These are phyloP conservation scores for Acleris holmiana DNA, from an alignment of 2,888 invertebrate genomes.

Conservation along the genomic window DNA sequence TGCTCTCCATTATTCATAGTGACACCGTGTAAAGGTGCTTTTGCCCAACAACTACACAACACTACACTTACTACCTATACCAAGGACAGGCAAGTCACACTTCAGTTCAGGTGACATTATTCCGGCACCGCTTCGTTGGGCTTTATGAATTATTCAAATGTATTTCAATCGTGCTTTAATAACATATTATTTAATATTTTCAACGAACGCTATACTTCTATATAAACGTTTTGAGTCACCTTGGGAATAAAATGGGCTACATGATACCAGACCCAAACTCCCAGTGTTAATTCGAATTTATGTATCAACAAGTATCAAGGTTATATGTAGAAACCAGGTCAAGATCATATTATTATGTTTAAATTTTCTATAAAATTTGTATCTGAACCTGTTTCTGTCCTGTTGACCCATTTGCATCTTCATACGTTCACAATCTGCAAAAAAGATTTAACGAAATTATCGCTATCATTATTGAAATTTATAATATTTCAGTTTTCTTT, in stretches of 20 bases:
- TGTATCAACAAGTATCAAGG: too few relatives aligned
- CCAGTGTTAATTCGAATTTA: constrained; percentile 10
- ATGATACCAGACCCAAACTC: neutral
- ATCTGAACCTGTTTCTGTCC: too few relatives aligned
- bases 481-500: constrained; percentile 1
- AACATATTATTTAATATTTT: neutral
- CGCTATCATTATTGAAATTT: neutral
- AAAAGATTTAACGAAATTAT: neutral
- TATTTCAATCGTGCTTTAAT: constrained; percentile 1
- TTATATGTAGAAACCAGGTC: too few relatives aligned
- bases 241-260: neutral
- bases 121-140: constrained; percentile 17
- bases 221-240: too few relatives aligned
- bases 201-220: too few relatives aligned
- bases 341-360: too few relatives aligned
- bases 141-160: constrained; percentile 14
- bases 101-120: constrained; percentile 40
- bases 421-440: too few relatives aligned
- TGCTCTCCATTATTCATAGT: constrained; percentile 56
- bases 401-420: too few relatives aligned
- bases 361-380: too few relatives aligned
- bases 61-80: constrained; percentile 21
- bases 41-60: constrained; percentile 34
- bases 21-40: constrained; percentile 49
- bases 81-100: constrained; percentile 39